phyloP scores from a whole-genome alignment of 2,113 vertebrate species.

The Sylvietta virens region DNA sequence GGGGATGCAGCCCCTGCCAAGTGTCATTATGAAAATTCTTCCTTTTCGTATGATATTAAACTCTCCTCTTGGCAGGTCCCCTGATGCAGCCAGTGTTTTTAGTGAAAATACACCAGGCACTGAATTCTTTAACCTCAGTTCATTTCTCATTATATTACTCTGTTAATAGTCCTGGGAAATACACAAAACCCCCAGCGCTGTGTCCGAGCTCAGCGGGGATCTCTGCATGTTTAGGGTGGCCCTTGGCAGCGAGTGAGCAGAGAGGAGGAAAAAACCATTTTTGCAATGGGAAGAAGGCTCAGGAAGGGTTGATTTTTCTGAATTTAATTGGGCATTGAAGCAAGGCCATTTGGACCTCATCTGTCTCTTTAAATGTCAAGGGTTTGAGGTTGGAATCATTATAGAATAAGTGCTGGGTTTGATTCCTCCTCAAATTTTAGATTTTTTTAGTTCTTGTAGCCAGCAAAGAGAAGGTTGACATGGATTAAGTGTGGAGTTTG shows the following conservation, averaged over 20 bases:
- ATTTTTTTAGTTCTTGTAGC: background rate
- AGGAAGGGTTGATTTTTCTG: background rate
- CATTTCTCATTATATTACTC: constrained; percentile 38
- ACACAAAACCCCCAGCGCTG: background rate
- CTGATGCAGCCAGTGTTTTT: constrained; percentile 33
- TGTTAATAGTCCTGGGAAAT: constrained; percentile 48
- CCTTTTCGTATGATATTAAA: constrained; percentile 50
- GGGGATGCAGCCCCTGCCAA: constrained; percentile 40
- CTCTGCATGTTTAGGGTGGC: background rate
- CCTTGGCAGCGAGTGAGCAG: background rate
- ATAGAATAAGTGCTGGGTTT: background rate
- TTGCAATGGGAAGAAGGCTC: background rate
- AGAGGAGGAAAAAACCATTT: background rate
- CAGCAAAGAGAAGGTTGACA: background rate
- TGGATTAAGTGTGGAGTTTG: background rate
- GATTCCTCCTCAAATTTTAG: background rate
- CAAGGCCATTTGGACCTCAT: background rate
- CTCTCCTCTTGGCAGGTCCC: constrained; percentile 34
- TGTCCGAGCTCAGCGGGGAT: background rate
- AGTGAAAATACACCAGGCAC: constrained; percentile 37
- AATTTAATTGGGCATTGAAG: background rate
- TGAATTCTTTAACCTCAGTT: constrained; percentile 56
- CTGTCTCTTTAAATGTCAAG: background rate
- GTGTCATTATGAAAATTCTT: constrained; percentile 57
- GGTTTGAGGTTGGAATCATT: background rate